Evolutionary conservation across 2,888 invertebrate genomes (phyloP).

Genomic region (Amorpha juglandis): DNA sequence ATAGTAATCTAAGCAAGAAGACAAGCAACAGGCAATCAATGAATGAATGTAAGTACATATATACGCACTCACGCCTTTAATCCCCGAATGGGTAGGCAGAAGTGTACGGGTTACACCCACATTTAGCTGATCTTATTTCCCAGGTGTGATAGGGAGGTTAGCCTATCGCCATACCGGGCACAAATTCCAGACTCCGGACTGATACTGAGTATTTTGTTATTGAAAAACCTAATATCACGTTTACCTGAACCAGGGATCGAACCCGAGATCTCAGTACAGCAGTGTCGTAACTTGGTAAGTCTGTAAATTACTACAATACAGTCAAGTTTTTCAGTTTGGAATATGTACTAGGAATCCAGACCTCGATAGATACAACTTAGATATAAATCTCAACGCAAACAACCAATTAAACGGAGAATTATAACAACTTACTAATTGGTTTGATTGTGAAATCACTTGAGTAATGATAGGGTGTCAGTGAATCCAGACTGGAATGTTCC

Average conservation of each 20-base stretch:
- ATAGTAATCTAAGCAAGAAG: neutral
- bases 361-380: constrained; percentile 5
- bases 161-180: too few relatives aligned
- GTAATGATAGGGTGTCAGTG: constrained; percentile 33
- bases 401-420: constrained; percentile 56
- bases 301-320: neutral
- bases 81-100: too few relatives aligned
- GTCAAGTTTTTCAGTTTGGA: neutral
- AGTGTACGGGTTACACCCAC: too few relatives aligned
- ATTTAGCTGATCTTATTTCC: too few relatives aligned
- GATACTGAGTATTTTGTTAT: too few relatives aligned
- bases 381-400: constrained; percentile 49
- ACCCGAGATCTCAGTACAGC: too few relatives aligned
- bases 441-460: constrained; percentile 46
- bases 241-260: too few relatives aligned
- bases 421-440: constrained; percentile 56
- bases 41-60: neutral
- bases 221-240: too few relatives aligned
- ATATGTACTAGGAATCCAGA: neutral
- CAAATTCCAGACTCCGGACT: too few relatives aligned
- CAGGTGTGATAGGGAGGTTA: too few relatives aligned
- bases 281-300: neutral
- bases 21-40: neutral
- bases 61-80: too few relatives aligned
- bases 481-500: constrained; percentile 19